These are phyloP conservation scores for Petrosia ficiformis DNA, from an alignment of 37 sponge, comb jelly and placozoan genomes.

Conservation along the genomic window DNA sequence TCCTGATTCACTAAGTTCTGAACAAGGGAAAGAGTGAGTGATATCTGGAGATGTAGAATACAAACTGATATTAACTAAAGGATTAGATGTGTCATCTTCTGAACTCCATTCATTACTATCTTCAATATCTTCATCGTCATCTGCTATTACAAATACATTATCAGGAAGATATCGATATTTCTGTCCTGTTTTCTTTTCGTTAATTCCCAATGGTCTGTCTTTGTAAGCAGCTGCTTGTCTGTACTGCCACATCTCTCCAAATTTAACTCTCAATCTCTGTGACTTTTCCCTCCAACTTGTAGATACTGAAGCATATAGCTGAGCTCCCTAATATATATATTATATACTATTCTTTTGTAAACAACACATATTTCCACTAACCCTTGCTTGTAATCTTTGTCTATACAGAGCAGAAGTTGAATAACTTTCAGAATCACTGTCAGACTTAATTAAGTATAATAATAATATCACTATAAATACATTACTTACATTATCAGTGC, in stretches of 20 bases:
- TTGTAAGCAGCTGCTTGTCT: slow-evolving; percentile 3
- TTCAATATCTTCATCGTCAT: slow-evolving; percentile 86
- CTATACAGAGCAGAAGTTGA: slow-evolving; percentile 6
- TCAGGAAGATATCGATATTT: slow-evolving; percentile 71
- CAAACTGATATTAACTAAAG: slow-evolving; percentile 78
- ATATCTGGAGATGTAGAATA: slow-evolving; percentile 74
- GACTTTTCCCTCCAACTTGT: slow-evolving; percentile 47
- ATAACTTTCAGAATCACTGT: slow-evolving; percentile 61
- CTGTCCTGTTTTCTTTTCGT: slow-evolving; percentile 39
- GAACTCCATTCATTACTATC: slow-evolving; percentile 54
- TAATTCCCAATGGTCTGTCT: slow-evolving; percentile 5
- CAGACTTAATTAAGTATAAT: slow-evolving; percentile 28
- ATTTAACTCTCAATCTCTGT: slow-evolving; percentile 24
- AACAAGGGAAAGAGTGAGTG: slow-evolving; percentile 56
- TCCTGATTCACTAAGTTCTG: slow-evolving; percentile 57
- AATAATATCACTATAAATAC: neutral
- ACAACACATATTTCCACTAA: neutral
- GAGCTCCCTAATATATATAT: slow-evolving; percentile 36
- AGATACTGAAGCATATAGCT: slow-evolving; percentile 45
- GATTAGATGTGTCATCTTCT: slow-evolving; percentile 59
- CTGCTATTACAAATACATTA: slow-evolving; percentile 91
- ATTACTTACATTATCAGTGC: slow-evolving; percentile 53
- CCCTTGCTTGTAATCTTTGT: slow-evolving; percentile 38
- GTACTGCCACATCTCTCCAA: slow-evolving; percentile 20
- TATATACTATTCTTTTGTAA: neutral